Conservation (phyloP, 2,113 vertebrate species). For the Muntiacus muntjak region DNA sequence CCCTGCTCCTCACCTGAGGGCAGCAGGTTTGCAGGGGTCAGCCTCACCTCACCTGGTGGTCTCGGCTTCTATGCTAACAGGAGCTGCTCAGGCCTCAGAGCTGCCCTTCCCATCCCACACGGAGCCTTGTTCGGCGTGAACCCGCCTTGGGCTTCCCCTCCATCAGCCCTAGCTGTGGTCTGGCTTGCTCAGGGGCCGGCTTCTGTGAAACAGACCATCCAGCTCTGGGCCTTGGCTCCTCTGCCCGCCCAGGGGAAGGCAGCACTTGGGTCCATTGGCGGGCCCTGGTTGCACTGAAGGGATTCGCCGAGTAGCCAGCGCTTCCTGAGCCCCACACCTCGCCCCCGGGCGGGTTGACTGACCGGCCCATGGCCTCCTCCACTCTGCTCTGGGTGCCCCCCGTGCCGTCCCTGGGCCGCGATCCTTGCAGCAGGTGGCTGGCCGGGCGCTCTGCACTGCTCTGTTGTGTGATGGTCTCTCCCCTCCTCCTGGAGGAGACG, state of each 20-base stretch:
- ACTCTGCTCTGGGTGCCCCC: fast-evolving
- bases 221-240: not conserved
- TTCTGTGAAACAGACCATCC: not conserved
- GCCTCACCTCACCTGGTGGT: not conserved
- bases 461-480: fast-evolving
- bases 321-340: not conserved
- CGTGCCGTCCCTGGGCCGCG: fast-evolving
- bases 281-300: not conserved
- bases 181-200: fast-evolving
- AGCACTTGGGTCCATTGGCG: not conserved
- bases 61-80: not conserved
- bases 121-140: fast-evolving
- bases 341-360: fast-evolving
- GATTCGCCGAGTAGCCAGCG: too few species aligned
- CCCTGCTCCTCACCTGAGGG: too few species aligned
- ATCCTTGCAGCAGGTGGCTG: not conserved
- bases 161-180: too few species aligned
- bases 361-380: not conserved
- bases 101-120: not conserved
- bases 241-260: not conserved
- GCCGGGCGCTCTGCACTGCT: fast-evolving
- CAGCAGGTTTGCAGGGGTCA: not conserved
- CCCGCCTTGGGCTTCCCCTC: fast-evolving
- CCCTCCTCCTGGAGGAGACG: not conserved
- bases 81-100: not conserved